These are phyloP conservation scores for Eubasilissa splendida DNA, from an alignment of 2,888 invertebrate genomes.

Conservation along the genomic window DNA sequence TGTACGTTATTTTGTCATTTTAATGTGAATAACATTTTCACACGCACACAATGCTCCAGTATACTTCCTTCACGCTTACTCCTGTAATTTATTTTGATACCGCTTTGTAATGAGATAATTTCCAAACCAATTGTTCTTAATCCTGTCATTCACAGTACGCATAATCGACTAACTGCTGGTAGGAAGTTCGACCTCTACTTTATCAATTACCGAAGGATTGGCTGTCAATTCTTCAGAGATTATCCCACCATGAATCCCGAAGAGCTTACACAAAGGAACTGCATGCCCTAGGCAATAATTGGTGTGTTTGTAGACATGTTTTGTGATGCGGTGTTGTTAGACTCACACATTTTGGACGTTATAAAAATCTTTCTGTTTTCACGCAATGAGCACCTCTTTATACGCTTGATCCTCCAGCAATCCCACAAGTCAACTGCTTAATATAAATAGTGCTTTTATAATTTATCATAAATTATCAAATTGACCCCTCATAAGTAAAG, in stretches of 20 bases:
- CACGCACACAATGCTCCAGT: background rate
- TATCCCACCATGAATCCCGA: background rate
- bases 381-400: background rate
- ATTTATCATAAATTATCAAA: too few relatives aligned
- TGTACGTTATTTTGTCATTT: background rate
- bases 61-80: background rate
- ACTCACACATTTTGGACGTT: conserved; percentile 14
- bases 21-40: background rate
- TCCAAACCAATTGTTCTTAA: background rate
- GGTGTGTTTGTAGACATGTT: conserved; percentile 16
- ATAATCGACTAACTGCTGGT: too few relatives aligned
- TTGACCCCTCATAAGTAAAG: too few relatives aligned
- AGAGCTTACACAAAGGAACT: conserved; percentile 1
- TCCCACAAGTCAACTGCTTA: too few relatives aligned
- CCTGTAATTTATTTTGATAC: conserved; percentile 2
- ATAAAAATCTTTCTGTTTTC: background rate
- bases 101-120: conserved; percentile 17
- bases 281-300: conserved; percentile 15
- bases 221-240: conserved; percentile 2
- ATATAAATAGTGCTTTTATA: too few relatives aligned
- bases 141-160: too few relatives aligned
- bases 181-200: too few relatives aligned
- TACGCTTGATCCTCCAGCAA: background rate
- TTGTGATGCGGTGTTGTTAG: background rate
- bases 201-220: too few relatives aligned